Evolutionary conservation across 2,113 vertebrate genomes (phyloP), one percentile per base, ranked within the genome.

Genomic region (Guaruba guarouba): DNA sequence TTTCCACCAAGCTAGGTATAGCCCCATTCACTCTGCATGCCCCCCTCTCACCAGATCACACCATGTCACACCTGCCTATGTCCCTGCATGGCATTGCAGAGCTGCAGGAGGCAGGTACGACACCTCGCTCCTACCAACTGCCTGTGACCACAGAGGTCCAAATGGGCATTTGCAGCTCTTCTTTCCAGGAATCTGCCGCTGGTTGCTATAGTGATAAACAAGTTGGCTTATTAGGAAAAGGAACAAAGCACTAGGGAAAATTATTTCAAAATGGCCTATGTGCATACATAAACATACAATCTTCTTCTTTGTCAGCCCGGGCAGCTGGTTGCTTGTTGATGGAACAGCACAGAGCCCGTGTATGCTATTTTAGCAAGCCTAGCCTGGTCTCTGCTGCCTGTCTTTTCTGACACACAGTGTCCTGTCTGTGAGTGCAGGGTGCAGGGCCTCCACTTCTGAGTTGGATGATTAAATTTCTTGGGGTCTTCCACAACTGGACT

Each of bases 121-220:
- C 23, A 69, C 67, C 37, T 66, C 28, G 23, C 48, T 92, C 0
- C 0, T 49, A 68, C 61, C 73, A 82, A 7, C 52, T 3, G 33
- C 62, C 24, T 4, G 1, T 76, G 69, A 82, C 84, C 94, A 74
- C 19, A 28, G 23, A 67, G 48, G 94, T 93, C 67, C 87, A 93
- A 85, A 59, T 35, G 80, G 71, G 49, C 67, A 77, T 92, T 93
- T 76, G 51, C 57, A 90, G 81, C 49, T 75, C 57, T 33, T 94
- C 66, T 82, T 89, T 85, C 63, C 84, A 93, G 92, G 84, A 90
- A 82, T 90, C 92, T 69, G 74, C 78, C 16, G 6, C 62, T 71
- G 81, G 96, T 95, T 97, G 93, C 96, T 92, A 95, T 95, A 97
- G 96, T 79, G 94, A 96, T 93, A 95, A 97, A 95, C 91, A 95